phyloP scores from a whole-genome alignment of 2,888 invertebrate species.

The Chrysodeixis includens region DNA sequence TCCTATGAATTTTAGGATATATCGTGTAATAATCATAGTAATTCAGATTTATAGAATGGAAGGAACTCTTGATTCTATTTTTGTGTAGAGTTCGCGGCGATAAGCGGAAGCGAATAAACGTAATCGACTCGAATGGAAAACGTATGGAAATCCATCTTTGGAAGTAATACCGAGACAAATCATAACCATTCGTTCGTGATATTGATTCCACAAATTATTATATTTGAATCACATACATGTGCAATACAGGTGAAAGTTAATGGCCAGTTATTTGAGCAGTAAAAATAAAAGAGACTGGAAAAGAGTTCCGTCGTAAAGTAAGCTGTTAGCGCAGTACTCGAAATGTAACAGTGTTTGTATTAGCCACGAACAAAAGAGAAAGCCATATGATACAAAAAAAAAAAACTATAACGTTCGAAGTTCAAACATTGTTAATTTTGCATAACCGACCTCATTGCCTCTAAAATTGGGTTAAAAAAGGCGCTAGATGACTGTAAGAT shows the following conservation, averaged over 20 bases:
- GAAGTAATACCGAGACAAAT: slow-evolving; percentile 45
- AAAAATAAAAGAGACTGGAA: slow-evolving; percentile 49
- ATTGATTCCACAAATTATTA: slow-evolving; percentile 34
- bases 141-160: slow-evolving; percentile 13
- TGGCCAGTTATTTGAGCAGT: slow-evolving; percentile 44
- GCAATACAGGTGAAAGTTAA: slow-evolving; percentile 54
- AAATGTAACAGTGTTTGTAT: slow-evolving; percentile 23
- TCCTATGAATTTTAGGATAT: no score
- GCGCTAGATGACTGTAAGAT: neutral
- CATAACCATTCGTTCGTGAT: slow-evolving; percentile 37
- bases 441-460: neutral
- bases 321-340: slow-evolving; percentile 24
- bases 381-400: slow-evolving; percentile 27
- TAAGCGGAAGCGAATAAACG: neutral
- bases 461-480: neutral
- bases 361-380: slow-evolving; percentile 25
- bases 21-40: no score
- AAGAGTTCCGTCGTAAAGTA: slow-evolving; percentile 22
- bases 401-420: slow-evolving; percentile 11
- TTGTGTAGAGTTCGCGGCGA: no score
- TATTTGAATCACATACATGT: slow-evolving; percentile 32
- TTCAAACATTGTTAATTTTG: slow-evolving; percentile 2
- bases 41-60: no score
- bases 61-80: no score
- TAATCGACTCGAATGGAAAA: neutral